Conservation (phyloP, 2,888 invertebrate species). For the Megaustenia siamemsis region DNA sequence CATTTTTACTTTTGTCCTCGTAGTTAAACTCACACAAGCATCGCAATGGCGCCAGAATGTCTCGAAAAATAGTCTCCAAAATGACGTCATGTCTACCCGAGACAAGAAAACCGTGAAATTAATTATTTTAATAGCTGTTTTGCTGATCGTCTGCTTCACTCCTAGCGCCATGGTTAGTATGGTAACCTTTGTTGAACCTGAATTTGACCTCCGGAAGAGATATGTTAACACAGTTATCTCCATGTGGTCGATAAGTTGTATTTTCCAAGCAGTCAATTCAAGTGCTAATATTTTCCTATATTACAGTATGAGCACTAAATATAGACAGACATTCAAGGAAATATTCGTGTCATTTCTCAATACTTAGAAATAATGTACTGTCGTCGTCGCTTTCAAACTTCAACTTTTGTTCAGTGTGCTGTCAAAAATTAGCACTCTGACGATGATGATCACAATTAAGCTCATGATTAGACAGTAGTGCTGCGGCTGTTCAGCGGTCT, state of each 20-base stretch:
- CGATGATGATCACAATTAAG: too few relatives aligned
- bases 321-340: not conserved
- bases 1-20: not conserved
- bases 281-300: constrained; percentile 13
- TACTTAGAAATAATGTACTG: too few relatives aligned
- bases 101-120: constrained; percentile 22
- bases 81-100: not conserved
- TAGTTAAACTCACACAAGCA: not conserved
- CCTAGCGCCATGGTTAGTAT: not conserved
- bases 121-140: not conserved
- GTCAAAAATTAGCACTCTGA: too few relatives aligned
- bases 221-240: not conserved
- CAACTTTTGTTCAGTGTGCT: too few relatives aligned
- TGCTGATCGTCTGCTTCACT: constrained; percentile 32
- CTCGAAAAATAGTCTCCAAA: too few relatives aligned
- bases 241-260: not conserved
- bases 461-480: too few relatives aligned
- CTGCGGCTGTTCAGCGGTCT: too few relatives aligned
- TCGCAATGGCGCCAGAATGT: not conserved
- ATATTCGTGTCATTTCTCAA: too few relatives aligned
- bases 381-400: too few relatives aligned
- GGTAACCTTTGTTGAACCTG: not conserved
- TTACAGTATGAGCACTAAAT: constrained; percentile 13
- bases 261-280: constrained; percentile 17
- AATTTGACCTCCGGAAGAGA: not conserved